These are phyloP conservation scores for Poecilia wingei DNA, from an alignment of 2,797 vertebrate species.

Conservation along the genomic window DNA sequence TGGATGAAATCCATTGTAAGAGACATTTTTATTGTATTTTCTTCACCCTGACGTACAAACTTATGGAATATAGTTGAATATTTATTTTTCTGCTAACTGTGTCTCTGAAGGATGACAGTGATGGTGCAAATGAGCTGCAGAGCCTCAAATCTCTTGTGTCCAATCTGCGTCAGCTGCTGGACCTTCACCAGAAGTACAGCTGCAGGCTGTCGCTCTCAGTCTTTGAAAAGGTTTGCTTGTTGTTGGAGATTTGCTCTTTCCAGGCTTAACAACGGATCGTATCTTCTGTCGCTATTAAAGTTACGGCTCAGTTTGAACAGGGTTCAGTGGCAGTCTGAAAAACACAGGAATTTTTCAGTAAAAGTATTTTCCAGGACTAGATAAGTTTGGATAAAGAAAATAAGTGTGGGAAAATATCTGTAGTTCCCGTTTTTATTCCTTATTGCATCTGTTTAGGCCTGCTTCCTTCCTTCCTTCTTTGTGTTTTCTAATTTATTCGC, in stretches of 20 bases:
- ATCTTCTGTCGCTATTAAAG: background rate
- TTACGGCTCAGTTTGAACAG: background rate
- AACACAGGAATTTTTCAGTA: background rate
- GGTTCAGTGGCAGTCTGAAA: background rate
- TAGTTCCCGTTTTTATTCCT: background rate
- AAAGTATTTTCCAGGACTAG: background rate
- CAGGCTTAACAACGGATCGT: background rate
- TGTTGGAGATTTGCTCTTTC: background rate
- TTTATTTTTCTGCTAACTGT: background rate
- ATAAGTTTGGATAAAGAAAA: background rate
- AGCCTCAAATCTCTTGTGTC: slow-evolving; percentile 85
- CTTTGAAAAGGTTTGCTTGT: slow-evolving; percentile 87
- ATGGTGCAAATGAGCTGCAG: slow-evolving; percentile 82
- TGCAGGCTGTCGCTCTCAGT: slow-evolving; percentile 90
- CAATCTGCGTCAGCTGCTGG: slow-evolving; percentile 85
- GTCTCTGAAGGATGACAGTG: slow-evolving; percentile 79
- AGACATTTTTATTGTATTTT: slow-evolving; percentile 4
- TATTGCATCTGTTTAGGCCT: background rate
- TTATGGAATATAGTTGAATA: background rate
- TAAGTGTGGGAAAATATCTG: background rate
- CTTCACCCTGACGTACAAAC: background rate
- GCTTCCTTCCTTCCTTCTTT: background rate
- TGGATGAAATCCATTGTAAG: slow-evolving; percentile 86
- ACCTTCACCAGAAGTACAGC: slow-evolving; percentile 89
- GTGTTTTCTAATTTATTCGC: background rate